Base-by-base conservation (phyloP, 2,113 vertebrate species). In the Vimba vimba region DNA sequence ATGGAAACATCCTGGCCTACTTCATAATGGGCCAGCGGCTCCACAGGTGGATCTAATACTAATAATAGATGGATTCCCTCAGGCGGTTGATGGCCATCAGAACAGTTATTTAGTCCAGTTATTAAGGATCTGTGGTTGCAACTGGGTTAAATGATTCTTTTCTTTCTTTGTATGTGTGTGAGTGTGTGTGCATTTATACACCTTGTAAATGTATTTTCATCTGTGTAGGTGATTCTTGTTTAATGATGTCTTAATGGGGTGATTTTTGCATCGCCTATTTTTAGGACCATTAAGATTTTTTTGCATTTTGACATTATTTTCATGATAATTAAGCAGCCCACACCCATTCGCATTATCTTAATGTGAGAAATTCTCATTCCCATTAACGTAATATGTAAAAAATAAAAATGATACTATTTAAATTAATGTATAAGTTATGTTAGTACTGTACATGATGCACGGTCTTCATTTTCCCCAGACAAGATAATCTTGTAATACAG, bases 41-140 rank as follows among this genome's bases (percentile, higher is more conserved):
- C 81, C 68, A 83, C 81, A 83, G 81, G 81, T 83, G 81, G 66
- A 73, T 83, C 66, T 55, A 57, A 73, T 59, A 27, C 47, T 83
- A 83, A 59, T 71, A 73, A 83, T 83, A 83, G 81, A 83, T 59
- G 68, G 81, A 83, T 39, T 83, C 81, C 81, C 68, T 83, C 68
- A 43, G 64, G 81, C 33, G 3, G 30, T 7, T 68, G 47, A 82
- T 82, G 45, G 79, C 79, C 68, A 83, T 73, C 52, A 83, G 81
- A 83, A 73, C 8, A 82, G 30, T 73, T 73, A 83, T 83, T 83
- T 73, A 83, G 81, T 83, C 66, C 81, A 83, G 64, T 83, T 83
- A 83, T 83, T 83, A 83, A 69, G 39, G 47, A 83, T 73, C 30
- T 23, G 27, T 57, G 27, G 33, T 73, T 73, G 81, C 81, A 83